Conservation (phyloP, 1,140 invertebrate genomes). For the Pseudomyrmex pallidus region DNA sequence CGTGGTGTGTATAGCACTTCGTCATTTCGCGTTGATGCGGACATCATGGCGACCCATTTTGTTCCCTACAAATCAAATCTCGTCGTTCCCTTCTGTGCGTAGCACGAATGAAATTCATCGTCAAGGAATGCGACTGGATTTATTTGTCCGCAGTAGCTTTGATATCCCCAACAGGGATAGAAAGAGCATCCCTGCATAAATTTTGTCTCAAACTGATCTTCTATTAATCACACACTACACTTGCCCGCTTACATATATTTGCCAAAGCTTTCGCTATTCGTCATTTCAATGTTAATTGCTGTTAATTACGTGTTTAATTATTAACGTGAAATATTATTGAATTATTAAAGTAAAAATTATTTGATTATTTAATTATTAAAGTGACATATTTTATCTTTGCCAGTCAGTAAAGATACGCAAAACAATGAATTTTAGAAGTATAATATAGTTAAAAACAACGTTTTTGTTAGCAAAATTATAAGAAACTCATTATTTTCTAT, state of each 20-base stretch:
- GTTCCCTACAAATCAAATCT: conserved; percentile 52
- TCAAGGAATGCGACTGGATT: conserved; percentile 57
- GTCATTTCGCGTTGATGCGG: conserved; percentile 64
- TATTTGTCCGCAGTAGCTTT: conserved; percentile 49
- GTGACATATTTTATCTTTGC: background rate
- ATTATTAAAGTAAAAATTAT: no score
- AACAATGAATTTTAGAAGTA: background rate
- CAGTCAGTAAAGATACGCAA: background rate
- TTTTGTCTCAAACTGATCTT: conserved; percentile 46
- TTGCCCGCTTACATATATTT: conserved; percentile 18
- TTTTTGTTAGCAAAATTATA: background rate
- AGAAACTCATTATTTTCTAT: conserved; percentile 11
- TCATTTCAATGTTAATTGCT: background rate
- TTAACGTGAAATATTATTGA: background rate
- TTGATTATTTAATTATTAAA: background rate
- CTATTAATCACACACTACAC: conserved; percentile 32
- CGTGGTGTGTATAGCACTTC: conserved; percentile 21
- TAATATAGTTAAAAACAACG: background rate
- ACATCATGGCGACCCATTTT: conserved; percentile 66
- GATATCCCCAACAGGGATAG: conserved; percentile 28
- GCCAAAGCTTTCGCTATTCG: conserved; percentile 22
- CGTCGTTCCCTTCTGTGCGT: conserved; percentile 48
- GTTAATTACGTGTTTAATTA: background rate
- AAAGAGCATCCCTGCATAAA: conserved; percentile 43
- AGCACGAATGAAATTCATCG: conserved; percentile 57